phyloP scores from a whole-genome alignment of 2,113 vertebrate species.

The Geococcyx californianus region DNA sequence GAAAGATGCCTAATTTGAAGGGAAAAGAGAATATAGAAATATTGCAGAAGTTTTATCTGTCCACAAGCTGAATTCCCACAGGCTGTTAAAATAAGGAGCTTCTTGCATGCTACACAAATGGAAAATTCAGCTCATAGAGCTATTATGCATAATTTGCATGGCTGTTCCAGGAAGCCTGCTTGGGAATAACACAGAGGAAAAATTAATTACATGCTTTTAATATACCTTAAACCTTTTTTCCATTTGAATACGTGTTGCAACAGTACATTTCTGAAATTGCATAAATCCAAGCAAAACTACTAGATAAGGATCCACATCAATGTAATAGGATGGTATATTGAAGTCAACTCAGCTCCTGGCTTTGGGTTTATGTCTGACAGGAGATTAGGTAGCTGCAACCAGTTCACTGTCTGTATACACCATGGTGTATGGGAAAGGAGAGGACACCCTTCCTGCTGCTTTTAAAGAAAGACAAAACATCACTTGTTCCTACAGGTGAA shows the following conservation, averaged over 20 bases:
- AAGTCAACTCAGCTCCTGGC: background rate
- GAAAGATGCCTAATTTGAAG: background rate
- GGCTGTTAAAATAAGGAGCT: background rate
- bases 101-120: background rate
- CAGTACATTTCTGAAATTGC: background rate
- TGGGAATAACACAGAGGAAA: background rate
- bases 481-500: background rate
- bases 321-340: background rate
- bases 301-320: background rate
- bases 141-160: conserved; percentile 5
- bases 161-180: background rate
- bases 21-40: background rate
- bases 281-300: background rate
- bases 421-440: background rate
- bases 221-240: background rate
- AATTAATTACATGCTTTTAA: conserved; percentile 25
- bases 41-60: background rate
- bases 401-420: background rate
- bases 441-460: background rate
- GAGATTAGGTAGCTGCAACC: background rate
- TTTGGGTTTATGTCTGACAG: background rate
- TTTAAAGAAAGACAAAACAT: background rate
- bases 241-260: background rate
- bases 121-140: conserved; percentile 3
- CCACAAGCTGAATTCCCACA: background rate